Evolutionary conservation across 2,888 invertebrate genomes (phyloP).

Genomic region (Zaprionus bogoriensis): DNA sequence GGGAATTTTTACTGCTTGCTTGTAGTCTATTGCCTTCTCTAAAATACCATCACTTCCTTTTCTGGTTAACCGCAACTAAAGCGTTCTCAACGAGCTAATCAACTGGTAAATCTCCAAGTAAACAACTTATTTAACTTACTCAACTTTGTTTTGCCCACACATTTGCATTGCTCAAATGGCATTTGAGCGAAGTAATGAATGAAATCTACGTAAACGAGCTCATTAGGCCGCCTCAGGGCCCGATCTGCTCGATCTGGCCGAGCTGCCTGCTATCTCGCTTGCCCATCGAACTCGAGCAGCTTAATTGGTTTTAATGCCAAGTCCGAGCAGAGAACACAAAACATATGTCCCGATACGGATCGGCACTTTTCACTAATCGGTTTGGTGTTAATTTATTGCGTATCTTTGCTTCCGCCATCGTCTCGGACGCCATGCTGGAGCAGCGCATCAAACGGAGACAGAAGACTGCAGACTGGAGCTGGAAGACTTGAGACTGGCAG

Average conservation of each 20-base stretch:
- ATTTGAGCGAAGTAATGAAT: slow-evolving; percentile 7
- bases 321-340: slow-evolving; percentile 37
- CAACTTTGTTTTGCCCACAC: background rate
- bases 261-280: slow-evolving; percentile 29
- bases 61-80: background rate
- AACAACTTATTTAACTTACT: background rate
- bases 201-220: slow-evolving; percentile 17
- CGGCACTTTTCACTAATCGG: slow-evolving; percentile 77
- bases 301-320: slow-evolving; percentile 71
- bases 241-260: too few relatives aligned
- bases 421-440: slow-evolving; percentile 62
- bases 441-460: slow-evolving; percentile 4
- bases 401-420: slow-evolving; percentile 76
- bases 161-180: slow-evolving; percentile 2
- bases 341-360: slow-evolving; percentile 72
- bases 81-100: background rate
- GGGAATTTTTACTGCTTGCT: too few relatives aligned
- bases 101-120: background rate
- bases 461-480: background rate
- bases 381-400: slow-evolving; percentile 75
- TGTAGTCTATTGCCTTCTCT: too few relatives aligned
- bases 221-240: slow-evolving; percentile 25
- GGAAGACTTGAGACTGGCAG: background rate
- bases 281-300: slow-evolving; percentile 48
- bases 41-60: background rate